A percentile compares a stretch with the other conserved stretches of the same genome.
These are phyloP conservation scores for Cephalopterus ornatus DNA, from an alignment of 2,113 vertebrate species.

Conservation along the genomic window DNA sequence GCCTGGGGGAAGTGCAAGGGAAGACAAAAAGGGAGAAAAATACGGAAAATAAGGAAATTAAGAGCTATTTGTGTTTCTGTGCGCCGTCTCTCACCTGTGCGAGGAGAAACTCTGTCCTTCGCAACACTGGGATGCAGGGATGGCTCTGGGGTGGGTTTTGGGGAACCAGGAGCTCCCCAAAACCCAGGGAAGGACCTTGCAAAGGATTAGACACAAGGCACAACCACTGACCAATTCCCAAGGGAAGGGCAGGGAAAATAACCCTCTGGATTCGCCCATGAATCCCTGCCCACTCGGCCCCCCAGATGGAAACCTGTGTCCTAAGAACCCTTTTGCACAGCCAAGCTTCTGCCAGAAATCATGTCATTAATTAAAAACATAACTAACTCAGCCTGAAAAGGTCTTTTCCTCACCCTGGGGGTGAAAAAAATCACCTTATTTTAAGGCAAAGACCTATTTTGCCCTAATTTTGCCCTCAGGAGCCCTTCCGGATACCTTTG, in stretches of 20 bases:
- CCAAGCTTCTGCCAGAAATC: neutral
- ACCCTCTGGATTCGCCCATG: fast-evolving
- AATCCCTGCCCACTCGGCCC: neutral
- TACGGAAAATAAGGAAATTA: neutral
- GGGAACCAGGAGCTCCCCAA: neutral
- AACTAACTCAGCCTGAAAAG: neutral
- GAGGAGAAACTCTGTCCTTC: neutral
- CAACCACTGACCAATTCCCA: fast-evolving
- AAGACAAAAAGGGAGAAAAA: neutral
- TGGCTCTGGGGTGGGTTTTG: neutral
- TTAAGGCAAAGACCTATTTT: neutral
- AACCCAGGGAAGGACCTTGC: fast-evolving
- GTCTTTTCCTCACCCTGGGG: neutral
- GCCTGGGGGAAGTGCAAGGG: slow-evolving; percentile 4
- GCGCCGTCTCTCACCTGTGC: neutral
- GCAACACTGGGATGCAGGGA: neutral
- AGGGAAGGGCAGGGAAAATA: neutral
- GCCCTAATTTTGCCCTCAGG: neutral
- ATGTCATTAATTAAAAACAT: neutral
- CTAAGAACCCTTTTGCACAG: neutral
- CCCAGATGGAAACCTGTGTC: fast-evolving
- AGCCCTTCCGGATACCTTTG: neutral
- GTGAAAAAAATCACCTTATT: neutral
- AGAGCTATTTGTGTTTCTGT: neutral
- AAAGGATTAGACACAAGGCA: neutral